phyloP scores from a whole-genome alignment of 1,140 invertebrate genomes.

The Dryas iulia region DNA sequence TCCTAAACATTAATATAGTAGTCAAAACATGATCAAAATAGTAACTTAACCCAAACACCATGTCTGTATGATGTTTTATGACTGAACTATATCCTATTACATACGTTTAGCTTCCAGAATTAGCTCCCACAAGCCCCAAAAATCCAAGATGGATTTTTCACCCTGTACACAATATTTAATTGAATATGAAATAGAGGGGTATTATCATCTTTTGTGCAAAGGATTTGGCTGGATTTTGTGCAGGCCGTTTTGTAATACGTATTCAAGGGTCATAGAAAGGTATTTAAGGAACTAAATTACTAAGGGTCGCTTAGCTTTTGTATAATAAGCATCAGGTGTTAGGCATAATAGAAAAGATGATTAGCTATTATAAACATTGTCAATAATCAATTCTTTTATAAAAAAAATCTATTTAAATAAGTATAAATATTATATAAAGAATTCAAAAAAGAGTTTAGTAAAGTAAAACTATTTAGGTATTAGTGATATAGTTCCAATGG shows the following conservation, averaged over 20 bases:
- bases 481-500: conserved; percentile 20
- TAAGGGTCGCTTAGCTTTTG: conserved; percentile 41
- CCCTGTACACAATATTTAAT: conserved; percentile 75
- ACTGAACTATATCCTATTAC: not conserved
- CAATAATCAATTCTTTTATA: not conserved
- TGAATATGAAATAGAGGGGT: conserved; percentile 73
- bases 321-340: conserved; percentile 41
- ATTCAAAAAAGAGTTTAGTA: not conserved
- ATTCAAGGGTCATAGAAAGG: conserved; percentile 69
- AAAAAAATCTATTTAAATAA: no score
- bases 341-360: not conserved
- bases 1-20: no score
- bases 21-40: not conserved
- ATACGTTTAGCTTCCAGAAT: conserved; percentile 22
- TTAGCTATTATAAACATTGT: not conserved
- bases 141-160: conserved; percentile 60
- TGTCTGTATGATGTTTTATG: not conserved
- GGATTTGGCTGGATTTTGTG: conserved; percentile 61
- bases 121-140: conserved; percentile 44
- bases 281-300: conserved; percentile 68
- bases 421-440: no score
- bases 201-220: conserved; percentile 72
- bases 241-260: conserved; percentile 58
- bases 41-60: not conserved
- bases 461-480: not conserved